phyloP scores from a whole-genome alignment of 2,888 invertebrate genomes.

The Philonicus albiceps region DNA sequence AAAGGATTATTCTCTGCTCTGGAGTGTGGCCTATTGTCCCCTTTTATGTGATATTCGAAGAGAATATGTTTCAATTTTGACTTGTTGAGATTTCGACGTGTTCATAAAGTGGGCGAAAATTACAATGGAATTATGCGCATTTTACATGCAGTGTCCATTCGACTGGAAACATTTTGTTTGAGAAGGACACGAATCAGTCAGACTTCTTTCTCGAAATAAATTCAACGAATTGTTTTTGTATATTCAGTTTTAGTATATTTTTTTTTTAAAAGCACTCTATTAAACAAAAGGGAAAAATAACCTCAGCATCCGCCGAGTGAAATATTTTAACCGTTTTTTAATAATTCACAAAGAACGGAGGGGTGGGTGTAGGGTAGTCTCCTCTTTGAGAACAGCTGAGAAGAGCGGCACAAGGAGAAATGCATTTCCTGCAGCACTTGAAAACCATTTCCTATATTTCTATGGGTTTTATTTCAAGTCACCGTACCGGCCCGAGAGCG shows the following conservation, averaged over 20 bases:
- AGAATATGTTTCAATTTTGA: conserved; percentile 22
- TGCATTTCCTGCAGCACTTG: conserved; percentile 40
- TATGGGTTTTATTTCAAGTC: conserved; percentile 24
- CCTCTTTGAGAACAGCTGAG: background rate
- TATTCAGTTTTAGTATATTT: background rate
- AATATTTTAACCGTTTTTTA: conserved; percentile 9
- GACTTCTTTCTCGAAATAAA: background rate
- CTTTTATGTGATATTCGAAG: conserved; percentile 19
- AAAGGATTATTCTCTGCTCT: conserved; percentile 40
- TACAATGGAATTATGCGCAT: background rate
- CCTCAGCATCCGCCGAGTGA: background rate
- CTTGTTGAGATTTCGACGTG: background rate
- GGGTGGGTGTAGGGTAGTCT: too few relatives aligned
- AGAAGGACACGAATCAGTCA: background rate
- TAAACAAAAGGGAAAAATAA: background rate
- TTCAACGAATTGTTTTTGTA: background rate
- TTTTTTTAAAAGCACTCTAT: background rate
- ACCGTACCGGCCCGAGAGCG: background rate
- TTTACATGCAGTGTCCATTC: background rate
- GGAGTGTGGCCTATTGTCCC: conserved; percentile 40
- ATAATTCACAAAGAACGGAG: background rate
- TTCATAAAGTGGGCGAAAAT: background rate
- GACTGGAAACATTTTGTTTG: background rate
- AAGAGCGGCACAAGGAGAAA: conserved; percentile 12
- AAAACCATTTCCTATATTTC: conserved; percentile 38